phyloP scores from a whole-genome alignment of 2,888 invertebrate species.

The Steromphala cineraria region DNA sequence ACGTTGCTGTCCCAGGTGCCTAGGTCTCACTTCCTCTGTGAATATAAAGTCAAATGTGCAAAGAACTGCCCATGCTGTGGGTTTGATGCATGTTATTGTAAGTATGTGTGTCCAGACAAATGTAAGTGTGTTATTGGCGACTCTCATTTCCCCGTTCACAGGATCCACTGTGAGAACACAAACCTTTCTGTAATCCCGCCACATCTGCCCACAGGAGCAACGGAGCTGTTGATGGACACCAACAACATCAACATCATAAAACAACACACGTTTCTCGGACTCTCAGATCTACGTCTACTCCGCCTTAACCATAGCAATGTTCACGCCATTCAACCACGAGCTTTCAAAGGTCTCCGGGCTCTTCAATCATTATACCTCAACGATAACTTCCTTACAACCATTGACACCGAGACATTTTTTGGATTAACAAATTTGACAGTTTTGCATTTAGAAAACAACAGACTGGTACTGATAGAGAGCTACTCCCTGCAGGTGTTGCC shows the following conservation, averaged over 20 bases:
- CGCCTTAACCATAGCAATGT: conserved; percentile 55
- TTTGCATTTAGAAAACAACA: conserved; percentile 39
- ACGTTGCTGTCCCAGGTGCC: conserved; percentile 23
- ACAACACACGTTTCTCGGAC: conserved; percentile 34
- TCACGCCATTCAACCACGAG: conserved; percentile 44
- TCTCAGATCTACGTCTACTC: conserved; percentile 25
- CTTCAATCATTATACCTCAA: conserved; percentile 45
- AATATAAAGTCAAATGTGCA: conserved; percentile 50
- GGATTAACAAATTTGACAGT: conserved; percentile 31
- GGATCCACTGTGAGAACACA: conserved; percentile 44
- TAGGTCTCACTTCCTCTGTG: conserved; percentile 51
- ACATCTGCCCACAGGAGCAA: conserved; percentile 52
- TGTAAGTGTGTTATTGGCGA: conserved; percentile 50
- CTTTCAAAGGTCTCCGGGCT: conserved; percentile 52
- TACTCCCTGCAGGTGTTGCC: neutral
- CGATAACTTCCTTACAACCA: conserved; percentile 43
- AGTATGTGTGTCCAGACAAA: conserved; percentile 50
- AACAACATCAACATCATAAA: conserved; percentile 45
- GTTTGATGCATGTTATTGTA: conserved; percentile 54
- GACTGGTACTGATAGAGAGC: conserved; percentile 5
- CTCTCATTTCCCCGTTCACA: conserved; percentile 30
- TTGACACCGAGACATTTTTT: conserved; percentile 39
- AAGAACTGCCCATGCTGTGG: conserved; percentile 56
- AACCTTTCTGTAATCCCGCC: conserved; percentile 45
- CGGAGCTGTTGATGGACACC: conserved; percentile 53